phyloP scores from a whole-genome alignment of 2,888 invertebrate species.

The Arrhopalites spinosus region DNA sequence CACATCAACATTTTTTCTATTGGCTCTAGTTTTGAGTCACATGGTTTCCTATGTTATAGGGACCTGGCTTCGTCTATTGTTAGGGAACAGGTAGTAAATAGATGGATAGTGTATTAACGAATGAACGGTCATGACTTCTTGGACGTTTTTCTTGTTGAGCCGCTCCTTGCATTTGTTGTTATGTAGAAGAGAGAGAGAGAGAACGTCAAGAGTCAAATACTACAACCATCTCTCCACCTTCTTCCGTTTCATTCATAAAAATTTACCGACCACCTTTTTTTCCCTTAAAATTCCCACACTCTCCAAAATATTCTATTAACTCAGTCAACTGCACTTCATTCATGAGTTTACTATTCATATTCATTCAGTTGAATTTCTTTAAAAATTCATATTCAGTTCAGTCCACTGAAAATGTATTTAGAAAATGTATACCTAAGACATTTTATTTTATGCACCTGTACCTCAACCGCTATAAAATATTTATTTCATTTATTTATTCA shows the following conservation, averaged over 20 bases:
- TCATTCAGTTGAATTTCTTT: too few relatives aligned
- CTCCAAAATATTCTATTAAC: constrained; percentile 3
- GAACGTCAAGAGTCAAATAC: constrained; percentile 8
- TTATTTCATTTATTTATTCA: too few relatives aligned
- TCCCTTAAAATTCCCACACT: constrained; percentile 28
- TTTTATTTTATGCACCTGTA: too few relatives aligned
- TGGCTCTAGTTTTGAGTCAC: too few relatives aligned
- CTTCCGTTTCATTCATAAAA: constrained; percentile 53
- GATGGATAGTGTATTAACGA: background rate
- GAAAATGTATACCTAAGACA: too few relatives aligned
- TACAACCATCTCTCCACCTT: constrained; percentile 43
- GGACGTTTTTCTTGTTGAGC: background rate
- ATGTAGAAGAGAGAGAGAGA: constrained; percentile 13
- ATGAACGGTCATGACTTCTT: background rate
- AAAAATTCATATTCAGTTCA: too few relatives aligned
- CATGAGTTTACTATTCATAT: background rate
- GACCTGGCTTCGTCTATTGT: too few relatives aligned
- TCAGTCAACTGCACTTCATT: constrained; percentile 1
- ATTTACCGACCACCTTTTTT: constrained; percentile 24
- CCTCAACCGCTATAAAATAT: too few relatives aligned
- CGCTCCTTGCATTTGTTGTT: background rate
- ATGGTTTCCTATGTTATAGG: too few relatives aligned
- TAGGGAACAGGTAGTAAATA: background rate
- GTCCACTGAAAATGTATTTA: too few relatives aligned
- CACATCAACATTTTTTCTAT: too few relatives aligned